These are phyloP conservation scores for Halictus rubicundus DNA, from an alignment of 1,140 invertebrate genomes.

Conservation along the genomic window DNA sequence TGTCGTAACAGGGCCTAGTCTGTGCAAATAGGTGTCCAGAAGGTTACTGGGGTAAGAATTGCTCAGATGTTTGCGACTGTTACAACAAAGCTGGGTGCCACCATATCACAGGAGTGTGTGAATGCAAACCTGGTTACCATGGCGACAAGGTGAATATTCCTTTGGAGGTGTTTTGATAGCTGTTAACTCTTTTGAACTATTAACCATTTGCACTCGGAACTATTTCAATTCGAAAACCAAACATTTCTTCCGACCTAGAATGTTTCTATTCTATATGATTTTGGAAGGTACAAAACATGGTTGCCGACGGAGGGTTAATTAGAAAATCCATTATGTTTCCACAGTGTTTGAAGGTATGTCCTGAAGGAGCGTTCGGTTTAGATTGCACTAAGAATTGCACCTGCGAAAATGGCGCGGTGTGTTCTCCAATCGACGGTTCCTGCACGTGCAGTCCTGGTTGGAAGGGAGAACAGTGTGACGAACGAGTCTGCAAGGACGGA, in stretches of 20 bases:
- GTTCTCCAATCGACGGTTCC: constrained; percentile 85
- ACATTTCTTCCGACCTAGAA: no score
- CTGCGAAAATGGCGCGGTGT: constrained; percentile 90
- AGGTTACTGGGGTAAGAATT: constrained; percentile 88
- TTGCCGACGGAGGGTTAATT: no score
- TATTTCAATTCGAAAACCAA: no score
- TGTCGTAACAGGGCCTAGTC: constrained; percentile 82
- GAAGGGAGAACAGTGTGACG: constrained; percentile 86
- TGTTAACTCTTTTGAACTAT: neutral
- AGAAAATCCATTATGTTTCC: constrained; percentile 15
- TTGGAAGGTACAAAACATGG: no score
- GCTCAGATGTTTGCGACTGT: constrained; percentile 90
- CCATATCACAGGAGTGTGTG: constrained; percentile 88
- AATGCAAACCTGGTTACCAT: constrained; percentile 88
- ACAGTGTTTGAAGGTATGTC: constrained; percentile 90
- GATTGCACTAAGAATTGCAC: constrained; percentile 88
- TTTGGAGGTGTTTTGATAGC: neutral
- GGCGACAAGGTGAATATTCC: constrained; percentile 84
- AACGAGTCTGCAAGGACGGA: constrained; percentile 84
- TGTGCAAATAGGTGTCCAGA: constrained; percentile 88
- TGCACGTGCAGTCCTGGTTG: constrained; percentile 90
- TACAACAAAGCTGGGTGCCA: constrained; percentile 92
- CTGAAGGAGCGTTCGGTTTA: constrained; percentile 87
- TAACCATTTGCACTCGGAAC: no score
- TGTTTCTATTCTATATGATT: no score